Evolutionary conservation across 2,888 invertebrate species (phyloP).

Genomic region (Caenorhabditis drosophilae): DNA sequence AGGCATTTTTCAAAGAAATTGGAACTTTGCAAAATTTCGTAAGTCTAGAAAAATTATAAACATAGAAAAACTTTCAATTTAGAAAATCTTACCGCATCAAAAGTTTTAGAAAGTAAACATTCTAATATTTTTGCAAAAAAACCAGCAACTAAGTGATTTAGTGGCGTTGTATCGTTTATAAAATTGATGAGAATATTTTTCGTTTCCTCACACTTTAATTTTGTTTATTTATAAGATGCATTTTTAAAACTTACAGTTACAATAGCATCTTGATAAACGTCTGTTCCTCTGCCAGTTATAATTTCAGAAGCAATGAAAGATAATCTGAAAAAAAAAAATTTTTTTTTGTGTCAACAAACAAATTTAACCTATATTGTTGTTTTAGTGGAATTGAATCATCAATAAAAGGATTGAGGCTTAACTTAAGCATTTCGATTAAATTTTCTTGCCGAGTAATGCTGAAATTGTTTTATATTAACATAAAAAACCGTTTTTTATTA

Average conservation of each 20-base stretch:
- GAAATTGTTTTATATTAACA: constrained; percentile 8
- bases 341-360: no score
- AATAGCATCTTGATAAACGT: constrained; percentile 29
- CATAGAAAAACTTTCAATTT: neutral
- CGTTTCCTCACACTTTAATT: constrained; percentile 34
- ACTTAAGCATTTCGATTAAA: constrained; percentile 35
- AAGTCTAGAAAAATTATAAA: constrained; percentile 22
- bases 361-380: constrained; percentile 50
- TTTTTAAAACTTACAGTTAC: constrained; percentile 16
- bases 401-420: constrained; percentile 32
- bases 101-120: constrained; percentile 27
- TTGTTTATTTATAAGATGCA: no score
- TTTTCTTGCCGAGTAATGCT: constrained; percentile 43
- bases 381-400: constrained; percentile 26
- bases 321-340: no score
- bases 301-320: constrained; percentile 48
- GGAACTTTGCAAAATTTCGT: constrained; percentile 20
- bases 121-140: constrained; percentile 48
- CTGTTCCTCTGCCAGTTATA: constrained; percentile 35
- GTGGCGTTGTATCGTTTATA: constrained; percentile 21
- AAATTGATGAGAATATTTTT: constrained; percentile 16
- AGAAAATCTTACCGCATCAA: constrained; percentile 18
- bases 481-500: constrained; percentile 23
- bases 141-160: constrained; percentile 46
- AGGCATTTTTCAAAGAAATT: constrained; percentile 40